A percentile compares a stretch with the other conserved stretches of the same genome.
phyloP scores from a whole-genome alignment of 2,888 invertebrate genomes.

The Agrilus mali region DNA sequence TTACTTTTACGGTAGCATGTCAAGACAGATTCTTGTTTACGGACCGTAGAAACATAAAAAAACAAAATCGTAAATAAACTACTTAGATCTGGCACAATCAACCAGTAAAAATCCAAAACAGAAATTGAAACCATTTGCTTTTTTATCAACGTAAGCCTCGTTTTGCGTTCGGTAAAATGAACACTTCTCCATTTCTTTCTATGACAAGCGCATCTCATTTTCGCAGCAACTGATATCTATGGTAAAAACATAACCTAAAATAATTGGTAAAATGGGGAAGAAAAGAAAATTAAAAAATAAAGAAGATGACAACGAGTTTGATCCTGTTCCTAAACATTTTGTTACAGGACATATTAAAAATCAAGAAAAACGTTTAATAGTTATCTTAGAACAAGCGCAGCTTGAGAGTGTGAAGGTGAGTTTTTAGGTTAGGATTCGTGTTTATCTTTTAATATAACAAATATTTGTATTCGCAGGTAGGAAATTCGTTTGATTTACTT shows the following conservation, averaged over 20 bases:
- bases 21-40: too few relatives aligned
- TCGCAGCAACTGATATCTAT: too few relatives aligned
- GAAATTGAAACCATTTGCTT: too few relatives aligned
- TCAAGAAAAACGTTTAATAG: slow-evolving; percentile 81
- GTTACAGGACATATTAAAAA: slow-evolving; percentile 66
- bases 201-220: too few relatives aligned
- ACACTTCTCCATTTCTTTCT: too few relatives aligned
- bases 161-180: too few relatives aligned
- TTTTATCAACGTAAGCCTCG: too few relatives aligned
- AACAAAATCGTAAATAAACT: too few relatives aligned
- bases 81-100: too few relatives aligned
- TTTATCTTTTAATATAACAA: slow-evolving; percentile 4
- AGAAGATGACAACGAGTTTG: slow-evolving; percentile 59
- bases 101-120: too few relatives aligned
- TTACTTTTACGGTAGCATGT: too few relatives aligned
- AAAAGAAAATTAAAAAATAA: slow-evolving; percentile 38
- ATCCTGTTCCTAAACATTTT: slow-evolving; percentile 65
- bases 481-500: slow-evolving; percentile 76
- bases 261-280: slow-evolving; percentile 34
- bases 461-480: slow-evolving; percentile 45
- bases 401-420: slow-evolving; percentile 89
- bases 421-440: neutral
- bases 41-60: too few relatives aligned
- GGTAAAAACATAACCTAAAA: neutral
- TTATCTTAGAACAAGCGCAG: slow-evolving; percentile 88